Percentiles rank a stretch among this genome's conserved stretches.
phyloP scores from a whole-genome alignment of 2,797 vertebrate species.

The Chiloscyllium punctatum region DNA sequence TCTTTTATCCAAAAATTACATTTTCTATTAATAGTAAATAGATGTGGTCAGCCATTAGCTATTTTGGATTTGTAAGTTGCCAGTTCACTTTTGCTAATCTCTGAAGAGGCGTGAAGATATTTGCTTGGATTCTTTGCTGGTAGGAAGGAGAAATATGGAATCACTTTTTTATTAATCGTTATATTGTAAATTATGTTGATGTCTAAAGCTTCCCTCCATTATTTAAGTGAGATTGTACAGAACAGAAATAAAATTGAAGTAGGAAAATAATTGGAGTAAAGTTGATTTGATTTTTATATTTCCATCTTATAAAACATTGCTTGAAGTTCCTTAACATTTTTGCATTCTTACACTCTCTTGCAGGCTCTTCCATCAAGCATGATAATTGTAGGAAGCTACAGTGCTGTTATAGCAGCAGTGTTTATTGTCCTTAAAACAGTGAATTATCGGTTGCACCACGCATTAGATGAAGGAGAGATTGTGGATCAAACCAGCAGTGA shows the following conservation, averaged over 20 bases:
- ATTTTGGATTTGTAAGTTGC: neutral
- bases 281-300: neutral
- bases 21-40: no score
- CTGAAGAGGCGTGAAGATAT: neutral
- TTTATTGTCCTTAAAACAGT: slow-evolving; percentile 92
- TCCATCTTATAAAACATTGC: neutral
- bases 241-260: neutral
- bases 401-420: slow-evolving; percentile 86
- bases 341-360: slow-evolving; percentile 45
- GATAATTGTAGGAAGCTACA: slow-evolving; percentile 96
- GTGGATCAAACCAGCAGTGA: slow-evolving; percentile 79
- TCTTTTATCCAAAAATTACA: neutral
- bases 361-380: slow-evolving; percentile 93
- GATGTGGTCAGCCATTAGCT: neutral
- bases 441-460: slow-evolving; percentile 92
- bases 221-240: neutral
- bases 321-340: neutral
- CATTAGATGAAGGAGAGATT: slow-evolving; percentile 94
- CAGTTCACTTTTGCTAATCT: neutral
- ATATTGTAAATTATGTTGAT: neutral
- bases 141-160: neutral
- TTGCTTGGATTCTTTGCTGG: neutral
- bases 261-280: neutral
- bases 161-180: neutral
- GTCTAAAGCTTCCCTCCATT: neutral